These are phyloP conservation scores for Paraescarpia echinospica DNA, from an alignment of 1,140 invertebrate genomes.

Conservation along the genomic window DNA sequence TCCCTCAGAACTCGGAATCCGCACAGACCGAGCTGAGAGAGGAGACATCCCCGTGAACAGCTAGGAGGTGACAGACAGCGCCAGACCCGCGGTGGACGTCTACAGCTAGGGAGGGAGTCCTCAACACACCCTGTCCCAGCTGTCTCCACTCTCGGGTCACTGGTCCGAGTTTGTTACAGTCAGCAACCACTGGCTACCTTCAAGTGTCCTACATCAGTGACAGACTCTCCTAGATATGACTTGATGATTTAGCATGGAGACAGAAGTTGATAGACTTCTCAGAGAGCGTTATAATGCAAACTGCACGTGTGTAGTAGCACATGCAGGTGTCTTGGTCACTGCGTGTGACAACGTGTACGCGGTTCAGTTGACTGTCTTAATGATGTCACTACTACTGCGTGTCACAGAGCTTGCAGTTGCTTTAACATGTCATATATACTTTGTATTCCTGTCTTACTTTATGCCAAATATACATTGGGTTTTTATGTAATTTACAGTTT, in stretches of 20 bases:
- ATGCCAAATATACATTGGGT: not conserved
- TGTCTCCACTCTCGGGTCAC: not conserved
- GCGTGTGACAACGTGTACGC: not conserved
- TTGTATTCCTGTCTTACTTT: not conserved
- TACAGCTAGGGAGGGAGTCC: not conserved
- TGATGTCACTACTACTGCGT: not conserved
- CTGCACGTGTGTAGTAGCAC: not conserved
- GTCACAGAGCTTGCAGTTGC: not conserved
- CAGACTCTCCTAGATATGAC: not conserved
- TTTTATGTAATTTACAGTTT: not conserved
- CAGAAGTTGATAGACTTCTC: not conserved
- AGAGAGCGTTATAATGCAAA: not conserved
- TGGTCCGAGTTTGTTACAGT: not conserved
- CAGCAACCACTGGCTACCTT: not conserved
- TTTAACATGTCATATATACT: not conserved
- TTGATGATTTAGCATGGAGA: not conserved
- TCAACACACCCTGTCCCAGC: not conserved
- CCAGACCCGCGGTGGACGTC: not conserved
- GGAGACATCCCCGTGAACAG: constrained; percentile 3
- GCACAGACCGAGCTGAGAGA: not conserved
- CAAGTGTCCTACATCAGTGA: not conserved
- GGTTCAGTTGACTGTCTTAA: not conserved
- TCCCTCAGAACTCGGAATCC: not conserved
- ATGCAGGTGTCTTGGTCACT: not conserved
- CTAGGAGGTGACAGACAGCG: not conserved